These are phyloP conservation scores for Pholis gunnellus DNA, from an alignment of 2,113 vertebrate genomes.

Conservation along the genomic window DNA sequence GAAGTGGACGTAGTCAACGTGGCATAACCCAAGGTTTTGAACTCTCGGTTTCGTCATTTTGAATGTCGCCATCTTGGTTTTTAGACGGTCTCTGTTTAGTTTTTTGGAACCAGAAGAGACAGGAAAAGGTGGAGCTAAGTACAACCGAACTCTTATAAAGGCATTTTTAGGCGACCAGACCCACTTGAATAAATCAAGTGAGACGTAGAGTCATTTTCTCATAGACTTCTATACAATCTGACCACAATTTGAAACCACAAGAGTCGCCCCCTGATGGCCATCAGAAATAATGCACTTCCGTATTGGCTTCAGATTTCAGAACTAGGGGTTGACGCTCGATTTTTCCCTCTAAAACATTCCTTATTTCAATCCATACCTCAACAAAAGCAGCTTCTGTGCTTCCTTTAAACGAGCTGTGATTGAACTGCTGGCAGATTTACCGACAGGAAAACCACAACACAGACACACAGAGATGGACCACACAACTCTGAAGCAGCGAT, in stretches of 20 bases:
- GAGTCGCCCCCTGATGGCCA: too few species aligned
- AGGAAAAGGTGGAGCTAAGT: too few species aligned
- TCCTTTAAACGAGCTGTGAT: conserved; percentile 9
- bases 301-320: background rate
- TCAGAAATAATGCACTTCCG: background rate
- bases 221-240: too few species aligned
- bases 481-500: conserved; percentile 29
- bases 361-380: background rate
- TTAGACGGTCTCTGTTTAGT: too few species aligned
- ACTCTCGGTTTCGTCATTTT: background rate
- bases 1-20: background rate
- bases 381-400: conserved; percentile 5
- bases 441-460: background rate
- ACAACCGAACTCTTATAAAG: too few species aligned
- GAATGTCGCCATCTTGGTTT: background rate
- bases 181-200: too few species aligned
- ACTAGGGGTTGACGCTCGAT: too few species aligned
- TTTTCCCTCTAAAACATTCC: background rate
- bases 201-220: too few species aligned
- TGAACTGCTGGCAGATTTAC: conserved; percentile 35
- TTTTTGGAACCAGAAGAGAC: background rate
- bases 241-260: too few species aligned
- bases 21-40: background rate
- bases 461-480: conserved; percentile 10
- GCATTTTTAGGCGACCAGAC: too few species aligned